phyloP scores from a whole-genome alignment of 2,113 vertebrate genomes.

The Bungarus multicinctus region DNA sequence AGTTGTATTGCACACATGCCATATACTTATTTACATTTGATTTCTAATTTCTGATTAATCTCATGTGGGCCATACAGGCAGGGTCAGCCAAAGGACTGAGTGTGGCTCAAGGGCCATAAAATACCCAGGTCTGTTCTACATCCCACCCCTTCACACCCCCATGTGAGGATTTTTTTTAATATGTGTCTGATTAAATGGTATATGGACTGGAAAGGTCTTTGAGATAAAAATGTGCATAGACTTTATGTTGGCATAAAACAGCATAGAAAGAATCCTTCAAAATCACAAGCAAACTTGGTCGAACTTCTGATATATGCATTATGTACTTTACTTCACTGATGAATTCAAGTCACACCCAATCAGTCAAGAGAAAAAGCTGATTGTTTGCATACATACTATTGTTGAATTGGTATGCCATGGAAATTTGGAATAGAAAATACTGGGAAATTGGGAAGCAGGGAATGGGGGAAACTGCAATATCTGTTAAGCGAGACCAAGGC shows the following conservation, averaged over 20 bases:
- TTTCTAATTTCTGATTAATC: too few species aligned
- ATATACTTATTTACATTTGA: too few species aligned
- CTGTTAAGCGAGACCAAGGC: not conserved
- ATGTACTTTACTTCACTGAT: not conserved
- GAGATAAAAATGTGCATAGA: not conserved
- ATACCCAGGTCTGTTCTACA: not conserved
- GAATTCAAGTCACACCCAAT: not conserved
- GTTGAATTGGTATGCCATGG: not conserved
- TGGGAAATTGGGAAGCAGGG: not conserved
- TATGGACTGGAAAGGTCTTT: not conserved
- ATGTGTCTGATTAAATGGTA: not conserved
- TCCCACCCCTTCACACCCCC: too few species aligned
- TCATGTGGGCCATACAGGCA: too few species aligned
- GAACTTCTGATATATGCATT: too few species aligned
- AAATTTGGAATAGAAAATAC: not conserved
- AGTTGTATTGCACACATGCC: too few species aligned
- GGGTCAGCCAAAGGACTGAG: too few species aligned
- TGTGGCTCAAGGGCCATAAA: too few species aligned
- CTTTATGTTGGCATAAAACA: not conserved
- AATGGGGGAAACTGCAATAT: not conserved
- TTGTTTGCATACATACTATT: not conserved
- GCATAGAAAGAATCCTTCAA: not conserved
- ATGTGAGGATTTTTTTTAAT: not conserved
- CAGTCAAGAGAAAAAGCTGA: not conserved
- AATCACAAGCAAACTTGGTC: not conserved